Evolutionary conservation across 2,888 invertebrate genomes (phyloP), one percentile per base, ranked within the genome.

Genomic region (Andrena camellia): DNA sequence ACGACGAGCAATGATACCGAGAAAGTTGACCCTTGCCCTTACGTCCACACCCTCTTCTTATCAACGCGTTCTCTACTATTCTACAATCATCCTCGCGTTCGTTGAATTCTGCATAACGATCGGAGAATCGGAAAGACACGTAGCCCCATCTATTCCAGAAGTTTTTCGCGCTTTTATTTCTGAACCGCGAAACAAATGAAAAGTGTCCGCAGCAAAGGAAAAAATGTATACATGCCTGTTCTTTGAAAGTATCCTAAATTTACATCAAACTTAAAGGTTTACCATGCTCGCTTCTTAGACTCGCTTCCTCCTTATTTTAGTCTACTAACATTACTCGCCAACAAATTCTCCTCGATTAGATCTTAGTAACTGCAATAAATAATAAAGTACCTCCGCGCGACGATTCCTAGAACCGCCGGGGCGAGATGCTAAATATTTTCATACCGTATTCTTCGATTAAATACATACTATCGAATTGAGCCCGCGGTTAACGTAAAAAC

Each of bases 31-130:
- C 71, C 70, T 66, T 54, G 52, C 62, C 35, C 78, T 82, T 60
- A 50, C 86, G 87, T 83, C 90, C 86, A 84, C 76, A 78, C 60
- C 80, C 83, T 84, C 67, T 64, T 71, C 69, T 73, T 71, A 68
- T 68, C 64, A 42, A 5, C 63, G 13, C 50, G 10, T 68, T 31
- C 31, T 48, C 60, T 72, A 69, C 59, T 69, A 72, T 8, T 52
- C 64, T 59, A 75, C 23, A 20, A 69, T 76, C 48, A n/a, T 31
- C 54, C 17, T 54, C 54, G 52, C 17, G 57, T 71, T 76, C 82
- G 71, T 76, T 83, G 74, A 81, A 54, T 73, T 80, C 63, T 50
- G 59, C 26, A 64, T 35, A 35, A 64, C 42, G 33, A 50, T 81
- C 63, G n/a, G 52, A 67, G 50, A 74, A 69, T 73, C 69, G 69